Conservation (phyloP, 2,888 invertebrate genomes). For the Hypolimnas misippus region DNA sequence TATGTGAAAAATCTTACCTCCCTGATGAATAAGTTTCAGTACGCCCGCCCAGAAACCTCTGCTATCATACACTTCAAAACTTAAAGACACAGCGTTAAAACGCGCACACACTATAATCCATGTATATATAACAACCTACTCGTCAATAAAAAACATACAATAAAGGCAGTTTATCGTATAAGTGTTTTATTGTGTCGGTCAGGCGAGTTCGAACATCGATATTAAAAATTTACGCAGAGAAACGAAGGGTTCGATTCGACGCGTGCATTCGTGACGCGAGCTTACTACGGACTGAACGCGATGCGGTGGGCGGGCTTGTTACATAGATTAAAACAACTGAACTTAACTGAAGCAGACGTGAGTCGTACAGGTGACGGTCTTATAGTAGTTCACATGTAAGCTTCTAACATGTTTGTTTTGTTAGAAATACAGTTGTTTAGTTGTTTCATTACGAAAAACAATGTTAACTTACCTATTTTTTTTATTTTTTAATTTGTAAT, state of each 20-base stretch:
- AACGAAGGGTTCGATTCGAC: constrained; percentile 44
- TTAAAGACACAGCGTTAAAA: constrained; percentile 54
- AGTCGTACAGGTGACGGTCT: constrained; percentile 11
- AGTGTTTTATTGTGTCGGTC: constrained; percentile 33
- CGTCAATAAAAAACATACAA: constrained; percentile 37
- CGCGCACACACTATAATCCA: constrained; percentile 49
- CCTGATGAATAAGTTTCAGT: constrained; percentile 59
- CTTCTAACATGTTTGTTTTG: neutral
- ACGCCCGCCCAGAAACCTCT: constrained; percentile 60
- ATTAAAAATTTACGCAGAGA: constrained; percentile 73
- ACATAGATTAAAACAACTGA: constrained; percentile 42
- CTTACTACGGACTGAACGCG: constrained; percentile 44
- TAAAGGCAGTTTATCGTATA: constrained; percentile 30
- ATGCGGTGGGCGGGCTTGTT: constrained; percentile 42
- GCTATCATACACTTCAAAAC: constrained; percentile 69
- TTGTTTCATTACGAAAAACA: neutral
- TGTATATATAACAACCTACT: constrained; percentile 44
- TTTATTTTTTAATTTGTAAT: neutral
- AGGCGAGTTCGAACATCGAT: constrained; percentile 54
- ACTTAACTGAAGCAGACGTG: constrained; percentile 22
- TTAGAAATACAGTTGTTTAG: too few species aligned
- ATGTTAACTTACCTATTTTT: neutral
- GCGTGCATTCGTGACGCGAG: constrained; percentile 35
- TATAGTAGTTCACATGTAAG: neutral
- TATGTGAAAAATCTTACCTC: constrained; percentile 37